A percentile compares a stretch with the other conserved stretches of the same genome.
phyloP scores from a whole-genome alignment of 2,797 vertebrate species.

The Urocyon cinereoargenteus region DNA sequence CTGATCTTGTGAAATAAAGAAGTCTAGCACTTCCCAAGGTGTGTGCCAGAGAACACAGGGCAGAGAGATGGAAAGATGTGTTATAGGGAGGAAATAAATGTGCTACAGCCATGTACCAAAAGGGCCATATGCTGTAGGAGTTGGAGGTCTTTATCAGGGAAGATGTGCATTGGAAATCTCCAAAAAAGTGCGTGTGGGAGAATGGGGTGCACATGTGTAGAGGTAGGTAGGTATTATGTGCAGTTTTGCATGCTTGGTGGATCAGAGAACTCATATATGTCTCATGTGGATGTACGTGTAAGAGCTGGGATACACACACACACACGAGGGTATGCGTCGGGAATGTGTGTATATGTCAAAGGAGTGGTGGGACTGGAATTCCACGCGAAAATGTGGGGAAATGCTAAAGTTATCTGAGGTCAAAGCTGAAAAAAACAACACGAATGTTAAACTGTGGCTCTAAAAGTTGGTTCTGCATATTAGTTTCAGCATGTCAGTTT shows the following conservation, averaged over 20 bases:
- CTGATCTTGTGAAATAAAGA: slow-evolving; percentile 37
- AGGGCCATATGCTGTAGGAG: not conserved
- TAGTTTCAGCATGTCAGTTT: slow-evolving; percentile 66
- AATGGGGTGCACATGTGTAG: not conserved
- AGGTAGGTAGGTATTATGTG: not conserved
- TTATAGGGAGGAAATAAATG: slow-evolving; percentile 26
- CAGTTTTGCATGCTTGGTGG: not conserved
- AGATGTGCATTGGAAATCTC: not conserved
- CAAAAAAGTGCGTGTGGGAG: not conserved
- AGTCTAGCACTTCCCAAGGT: not conserved
- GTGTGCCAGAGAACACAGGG: not conserved
- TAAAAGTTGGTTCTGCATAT: slow-evolving; percentile 65
- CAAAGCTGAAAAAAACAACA: slow-evolving; percentile 58
- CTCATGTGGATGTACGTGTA: not conserved
- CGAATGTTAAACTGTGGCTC: slow-evolving; percentile 45
- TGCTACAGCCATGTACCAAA: not conserved
- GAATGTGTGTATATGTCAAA: not conserved
- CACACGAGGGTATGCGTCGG: not conserved
- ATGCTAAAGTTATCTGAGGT: slow-evolving; percentile 66
- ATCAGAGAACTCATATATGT: not conserved
- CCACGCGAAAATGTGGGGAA: slow-evolving; percentile 43
- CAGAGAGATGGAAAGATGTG: not conserved
- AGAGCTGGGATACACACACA: not conserved
- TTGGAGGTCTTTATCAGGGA: not conserved
- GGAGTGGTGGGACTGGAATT: not conserved